Base-by-base conservation (phyloP, 2,797 vertebrate genomes). In the Margarornis squamiger region DNA sequence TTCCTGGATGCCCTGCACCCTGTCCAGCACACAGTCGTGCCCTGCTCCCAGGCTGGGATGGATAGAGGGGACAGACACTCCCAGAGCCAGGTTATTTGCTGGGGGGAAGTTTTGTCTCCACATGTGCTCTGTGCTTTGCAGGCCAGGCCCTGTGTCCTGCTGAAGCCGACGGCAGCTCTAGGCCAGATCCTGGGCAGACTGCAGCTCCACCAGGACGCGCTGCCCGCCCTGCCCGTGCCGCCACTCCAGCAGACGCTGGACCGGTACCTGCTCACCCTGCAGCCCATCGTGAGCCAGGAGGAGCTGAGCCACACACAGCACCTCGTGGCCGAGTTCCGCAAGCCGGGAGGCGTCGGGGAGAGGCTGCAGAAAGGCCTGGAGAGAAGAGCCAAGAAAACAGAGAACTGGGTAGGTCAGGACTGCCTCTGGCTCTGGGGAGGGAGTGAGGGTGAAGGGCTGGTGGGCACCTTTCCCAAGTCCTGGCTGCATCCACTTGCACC, bases 331-430 rank as follows among this genome's bases (percentile, higher is more conserved):
- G 99, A 99, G 80, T 99, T 99, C 93, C 97, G 98, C 76, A 97
- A 94, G 13, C 88, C 98, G 0, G 99, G 99, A 2, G 99, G 99
- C 0, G 99, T 99, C 0, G 99, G 99, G 9, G 99, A 99, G 46
- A 98, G 99, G 77, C 98, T 99, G 72, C 99, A 99, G 98, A 99
- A 98, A 86, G 97, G 99, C 46, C 97, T 99, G 88, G 99, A 99
- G 96, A 98, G 99, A 71, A 98, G 98, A 67, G 98, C 99, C 51
- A 98, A 90, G 88, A 99, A 99, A 96, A 98, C 96, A 0, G 99
- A 99, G 24, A 99, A 99, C 98, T 99, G 99, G 99, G 99, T 99
- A 98, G 91, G 98, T 97, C 0, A 4, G n/a, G 36, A 36, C 41
- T 19, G 15, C 21, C 34, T 49, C 19, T 32, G 54, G 67, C 39